Base-by-base conservation (phyloP, 2,888 invertebrate genomes). In the Trachelus iudaicus region DNA sequence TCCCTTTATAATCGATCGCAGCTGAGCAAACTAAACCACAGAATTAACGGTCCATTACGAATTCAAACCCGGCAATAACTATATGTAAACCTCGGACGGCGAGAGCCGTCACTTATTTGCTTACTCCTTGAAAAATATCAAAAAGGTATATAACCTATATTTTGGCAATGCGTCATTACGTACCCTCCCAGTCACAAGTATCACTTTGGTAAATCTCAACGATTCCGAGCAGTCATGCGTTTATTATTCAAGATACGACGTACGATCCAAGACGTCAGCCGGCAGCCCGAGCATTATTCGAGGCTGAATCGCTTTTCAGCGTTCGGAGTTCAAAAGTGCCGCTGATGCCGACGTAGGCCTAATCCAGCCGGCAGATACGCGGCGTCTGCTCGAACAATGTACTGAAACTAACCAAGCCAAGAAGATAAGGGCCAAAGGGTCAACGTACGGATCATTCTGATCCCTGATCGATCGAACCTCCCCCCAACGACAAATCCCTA, bases 41-140 rank as follows among this genome's bases (percentile, higher is more conserved):
- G 87, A 89, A 89, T 89, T 88, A 89, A 89, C 86, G 85, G 87
- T 80, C 88, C 85, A 88, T 89, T 89, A 87, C 85, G 84, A 86
- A 90, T 90, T 89, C 86, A 87, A 87, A 86, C 85, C 85, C 81
- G 82, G 84, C 13, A 31, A 12, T 33, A 71, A 31, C 71, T 34
- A 23, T 34, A 34, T 31, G 71, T 31, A 71, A 71, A 71, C 71
- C 71, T 31, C 71, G 71, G 71, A 31, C 33, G 15, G 6, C 31
- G 33, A 33, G 33, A 34, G 11, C 33, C 33, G 71, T 0, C 71
- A 31, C 33, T 71, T 71, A 71, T 71, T 71, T 71, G 31, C 30
- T 71, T 12, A 23, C 31, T 12, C 31, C 71, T 71, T 33, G 15
- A 71, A 71, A 30, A 56, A 56, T 56, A 56, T 56, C 56, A 2